Evolutionary conservation across 1,140 invertebrate species (phyloP).

Genomic region (Reticulitermes speratus): DNA sequence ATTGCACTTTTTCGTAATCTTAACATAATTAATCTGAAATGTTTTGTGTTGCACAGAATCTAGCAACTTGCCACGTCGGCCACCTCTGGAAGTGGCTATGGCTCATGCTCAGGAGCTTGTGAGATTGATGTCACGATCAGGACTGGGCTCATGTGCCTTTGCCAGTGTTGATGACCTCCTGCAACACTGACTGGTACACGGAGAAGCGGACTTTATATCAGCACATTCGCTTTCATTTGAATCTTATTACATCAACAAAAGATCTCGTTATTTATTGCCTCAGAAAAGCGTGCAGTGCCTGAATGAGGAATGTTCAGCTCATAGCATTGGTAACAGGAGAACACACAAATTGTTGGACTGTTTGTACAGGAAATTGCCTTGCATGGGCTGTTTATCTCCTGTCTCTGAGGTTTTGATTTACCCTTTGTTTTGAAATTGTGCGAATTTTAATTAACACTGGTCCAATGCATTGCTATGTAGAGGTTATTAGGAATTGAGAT

Average conservation of each 20-base stretch:
- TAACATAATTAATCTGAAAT: background rate
- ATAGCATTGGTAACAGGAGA: background rate
- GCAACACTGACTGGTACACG: conserved; percentile 55
- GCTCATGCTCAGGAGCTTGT: conserved; percentile 86
- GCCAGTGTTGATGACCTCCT: conserved; percentile 74
- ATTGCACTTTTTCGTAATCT: too few species aligned
- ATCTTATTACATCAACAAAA: conserved; percentile 14
- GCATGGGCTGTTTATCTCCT: background rate
- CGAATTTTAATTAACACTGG: conserved; percentile 1
- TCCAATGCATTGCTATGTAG: conserved; percentile 11
- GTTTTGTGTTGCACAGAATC: conserved; percentile 65
- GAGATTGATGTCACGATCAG: conserved; percentile 83
- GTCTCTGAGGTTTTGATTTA: conserved; percentile 2
- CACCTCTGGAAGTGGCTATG: conserved; percentile 88
- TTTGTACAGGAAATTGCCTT: background rate
- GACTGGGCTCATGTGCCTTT: conserved; percentile 92
- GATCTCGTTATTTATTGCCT: conserved; percentile 18
- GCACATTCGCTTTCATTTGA: background rate
- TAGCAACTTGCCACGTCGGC: conserved; percentile 81
- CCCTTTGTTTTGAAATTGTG: conserved; percentile 1
- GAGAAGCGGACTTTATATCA: conserved; percentile 42
- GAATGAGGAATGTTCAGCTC: background rate
- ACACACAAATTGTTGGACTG: background rate
- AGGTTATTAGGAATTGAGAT: background rate
- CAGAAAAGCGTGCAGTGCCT: background rate